Conservation (phyloP, 2,888 invertebrate species). For the Stomorhina lunata region DNA sequence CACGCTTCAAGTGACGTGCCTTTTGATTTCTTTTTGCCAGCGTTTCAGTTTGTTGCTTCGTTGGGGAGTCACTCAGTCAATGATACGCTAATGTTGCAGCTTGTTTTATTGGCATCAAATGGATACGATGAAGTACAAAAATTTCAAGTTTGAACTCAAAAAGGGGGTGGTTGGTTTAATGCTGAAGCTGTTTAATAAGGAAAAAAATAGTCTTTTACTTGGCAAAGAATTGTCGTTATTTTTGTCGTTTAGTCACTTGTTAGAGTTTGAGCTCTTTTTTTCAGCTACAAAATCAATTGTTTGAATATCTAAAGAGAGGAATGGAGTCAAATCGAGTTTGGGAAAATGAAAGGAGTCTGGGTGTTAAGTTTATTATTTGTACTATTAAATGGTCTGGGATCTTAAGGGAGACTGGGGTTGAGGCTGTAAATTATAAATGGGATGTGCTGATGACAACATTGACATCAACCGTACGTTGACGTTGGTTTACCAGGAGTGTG, state of each 20-base stretch:
- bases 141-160: constrained; percentile 9
- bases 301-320: constrained; percentile 60
- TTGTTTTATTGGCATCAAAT: constrained; percentile 63
- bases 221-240: constrained; percentile 20
- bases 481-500: constrained; percentile 69
- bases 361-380: constrained; percentile 71
- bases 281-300: constrained; percentile 60
- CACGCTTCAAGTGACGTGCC: constrained; percentile 69
- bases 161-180: constrained; percentile 37
- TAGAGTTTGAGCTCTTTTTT: constrained; percentile 63
- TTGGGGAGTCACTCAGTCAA: constrained; percentile 59
- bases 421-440: constrained; percentile 27
- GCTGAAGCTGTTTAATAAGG: background rate
- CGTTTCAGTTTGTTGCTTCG: constrained; percentile 48
- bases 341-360: constrained; percentile 59
- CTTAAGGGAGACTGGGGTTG: constrained; percentile 16
- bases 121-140: constrained; percentile 4
- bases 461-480: constrained; percentile 46
- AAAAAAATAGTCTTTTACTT: constrained; percentile 6
- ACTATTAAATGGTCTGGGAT: constrained; percentile 46
- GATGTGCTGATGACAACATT: constrained; percentile 61
- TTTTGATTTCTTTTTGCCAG: constrained; percentile 63
- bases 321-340: background rate
- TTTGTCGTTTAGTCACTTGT: constrained; percentile 64
- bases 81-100: constrained; percentile 67